Percentiles rank a stretch among this genome's conserved stretches.
Evolutionary conservation across 2,888 invertebrate species (phyloP).

Genomic region (Deilephila elpenor): DNA sequence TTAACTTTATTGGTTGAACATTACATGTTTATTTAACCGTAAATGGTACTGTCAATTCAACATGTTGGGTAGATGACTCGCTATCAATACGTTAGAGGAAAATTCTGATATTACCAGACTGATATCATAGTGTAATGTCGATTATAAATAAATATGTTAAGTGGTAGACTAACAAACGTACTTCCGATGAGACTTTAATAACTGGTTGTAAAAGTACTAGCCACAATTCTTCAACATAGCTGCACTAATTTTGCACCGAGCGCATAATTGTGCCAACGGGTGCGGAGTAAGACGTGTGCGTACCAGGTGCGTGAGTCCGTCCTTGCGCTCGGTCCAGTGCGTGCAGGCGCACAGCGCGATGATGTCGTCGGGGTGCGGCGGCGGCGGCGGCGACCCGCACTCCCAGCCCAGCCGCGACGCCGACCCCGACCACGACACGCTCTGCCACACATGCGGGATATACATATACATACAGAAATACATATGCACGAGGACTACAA

Average conservation of each 20-base stretch:
- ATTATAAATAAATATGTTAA: too few relatives aligned
- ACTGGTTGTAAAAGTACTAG: too few relatives aligned
- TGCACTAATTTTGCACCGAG: background rate
- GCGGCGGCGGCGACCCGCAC: constrained; percentile 72
- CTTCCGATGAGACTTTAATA: too few relatives aligned
- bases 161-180: too few relatives aligned
- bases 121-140: too few relatives aligned
- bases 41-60: too few relatives aligned
- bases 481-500: background rate
- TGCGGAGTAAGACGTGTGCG: constrained; percentile 52
- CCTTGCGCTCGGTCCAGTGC: constrained; percentile 97
- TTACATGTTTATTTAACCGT: too few relatives aligned
- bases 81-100: too few relatives aligned
- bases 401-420: constrained; percentile 89
- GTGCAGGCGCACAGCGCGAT: constrained; percentile 94
- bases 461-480: background rate
- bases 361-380: constrained; percentile 88
- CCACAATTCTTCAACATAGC: too few relatives aligned
- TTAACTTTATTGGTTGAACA: too few relatives aligned
- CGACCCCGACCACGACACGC: constrained; percentile 93
- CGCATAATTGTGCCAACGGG: background rate
- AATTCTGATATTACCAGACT: too few relatives aligned
- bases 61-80: too few relatives aligned
- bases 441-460: constrained; percentile 75
- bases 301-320: constrained; percentile 93